Evolutionary conservation across 2,797 vertebrate species (phyloP).

Genomic region (Typhlichthys subterraneus): DNA sequence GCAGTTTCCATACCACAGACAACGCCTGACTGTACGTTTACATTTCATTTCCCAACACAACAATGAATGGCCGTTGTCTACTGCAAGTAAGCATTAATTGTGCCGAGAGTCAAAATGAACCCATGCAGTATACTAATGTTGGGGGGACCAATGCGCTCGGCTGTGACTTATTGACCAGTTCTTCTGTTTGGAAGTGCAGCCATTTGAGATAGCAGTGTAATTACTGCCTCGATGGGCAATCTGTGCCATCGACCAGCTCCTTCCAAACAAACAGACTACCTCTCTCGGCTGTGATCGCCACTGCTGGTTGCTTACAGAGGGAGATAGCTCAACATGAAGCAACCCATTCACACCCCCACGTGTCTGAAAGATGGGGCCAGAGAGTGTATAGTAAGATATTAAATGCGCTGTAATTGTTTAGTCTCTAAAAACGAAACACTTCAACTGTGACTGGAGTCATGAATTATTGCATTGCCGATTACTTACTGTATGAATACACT

Average conservation of each 20-base stretch:
- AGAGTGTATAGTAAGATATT: neutral
- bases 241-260: slow-evolving; percentile 64
- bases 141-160: slow-evolving; percentile 47
- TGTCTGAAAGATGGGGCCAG: slow-evolving; percentile 26
- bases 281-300: slow-evolving; percentile 40
- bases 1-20: slow-evolving; percentile 16
- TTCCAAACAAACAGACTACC: slow-evolving; percentile 62
- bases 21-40: slow-evolving; percentile 28
- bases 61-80: slow-evolving; percentile 65
- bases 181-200: slow-evolving; percentile 64
- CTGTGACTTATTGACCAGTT: slow-evolving; percentile 73
- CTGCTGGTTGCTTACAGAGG: slow-evolving; percentile 24
- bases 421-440: too few species aligned
- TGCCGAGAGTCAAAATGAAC: slow-evolving; percentile 67
- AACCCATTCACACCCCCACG: neutral
- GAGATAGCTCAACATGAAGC: slow-evolving; percentile 39
- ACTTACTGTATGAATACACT: too few species aligned
- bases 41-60: slow-evolving; percentile 47
- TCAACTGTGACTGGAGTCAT: too few species aligned
- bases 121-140: slow-evolving; percentile 43
- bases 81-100: slow-evolving; percentile 75
- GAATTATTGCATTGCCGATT: too few species aligned
- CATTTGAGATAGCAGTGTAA: slow-evolving; percentile 81
- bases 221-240: slow-evolving; percentile 74
- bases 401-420: too few species aligned